Evolutionary conservation across 2,113 vertebrate species (phyloP).

Genomic region (Romanogobio albipinnatus): DNA sequence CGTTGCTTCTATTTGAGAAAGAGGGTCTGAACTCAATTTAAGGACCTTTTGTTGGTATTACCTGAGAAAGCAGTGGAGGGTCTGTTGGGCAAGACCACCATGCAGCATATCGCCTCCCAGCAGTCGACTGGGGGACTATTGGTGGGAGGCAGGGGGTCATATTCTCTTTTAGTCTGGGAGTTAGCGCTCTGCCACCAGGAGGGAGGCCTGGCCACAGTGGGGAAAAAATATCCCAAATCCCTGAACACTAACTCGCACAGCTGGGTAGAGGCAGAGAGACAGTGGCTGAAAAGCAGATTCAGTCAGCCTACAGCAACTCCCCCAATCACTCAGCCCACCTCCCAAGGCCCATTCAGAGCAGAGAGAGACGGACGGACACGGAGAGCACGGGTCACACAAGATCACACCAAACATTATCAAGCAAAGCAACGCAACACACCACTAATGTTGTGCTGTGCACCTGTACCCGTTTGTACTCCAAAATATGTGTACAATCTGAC

Average conservation of each 20-base stretch:
- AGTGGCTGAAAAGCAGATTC: slow-evolving; percentile 59
- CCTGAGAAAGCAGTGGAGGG: slow-evolving; percentile 55
- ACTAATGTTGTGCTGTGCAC: not conserved
- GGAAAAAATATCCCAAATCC: slow-evolving; percentile 61
- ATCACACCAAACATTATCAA: not conserved
- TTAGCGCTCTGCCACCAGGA: slow-evolving; percentile 58
- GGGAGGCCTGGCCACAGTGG: slow-evolving; percentile 54
- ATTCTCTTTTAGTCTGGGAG: slow-evolving; percentile 52
- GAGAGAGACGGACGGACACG: slow-evolving; percentile 25
- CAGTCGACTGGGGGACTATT: slow-evolving; percentile 48
- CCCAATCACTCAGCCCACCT: slow-evolving; percentile 48
- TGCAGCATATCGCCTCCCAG: slow-evolving; percentile 53
- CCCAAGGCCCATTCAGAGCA: slow-evolving; percentile 48
- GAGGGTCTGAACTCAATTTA: slow-evolving; percentile 51
- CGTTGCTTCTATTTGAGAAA: slow-evolving; percentile 44
- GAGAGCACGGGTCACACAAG: not conserved
- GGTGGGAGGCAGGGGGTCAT: slow-evolving; percentile 54
- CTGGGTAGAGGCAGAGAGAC: slow-evolving; percentile 57
- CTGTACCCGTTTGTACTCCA: not conserved
- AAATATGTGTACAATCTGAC: not conserved
- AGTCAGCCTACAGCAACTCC: slow-evolving; percentile 51
- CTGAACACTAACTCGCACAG: slow-evolving; percentile 58
- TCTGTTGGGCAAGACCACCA: slow-evolving; percentile 58
- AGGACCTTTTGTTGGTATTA: slow-evolving; percentile 57
- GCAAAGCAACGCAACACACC: not conserved